A percentile compares a stretch with the other conserved stretches of the same genome.
phyloP scores from a whole-genome alignment of 2,113 vertebrate species.

The Triplophysa tibetana region DNA sequence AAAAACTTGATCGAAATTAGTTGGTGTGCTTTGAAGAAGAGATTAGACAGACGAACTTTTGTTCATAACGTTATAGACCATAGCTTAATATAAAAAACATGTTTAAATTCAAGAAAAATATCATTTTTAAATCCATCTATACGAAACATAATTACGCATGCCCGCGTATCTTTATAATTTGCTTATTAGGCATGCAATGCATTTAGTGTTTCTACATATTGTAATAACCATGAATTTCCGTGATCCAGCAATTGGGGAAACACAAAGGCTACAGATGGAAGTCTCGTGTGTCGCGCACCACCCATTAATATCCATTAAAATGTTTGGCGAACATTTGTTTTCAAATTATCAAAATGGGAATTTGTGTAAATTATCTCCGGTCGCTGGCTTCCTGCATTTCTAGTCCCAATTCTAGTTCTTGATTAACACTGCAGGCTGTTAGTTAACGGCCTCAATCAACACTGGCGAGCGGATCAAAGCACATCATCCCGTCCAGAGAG shows the following conservation, averaged over 20 bases:
- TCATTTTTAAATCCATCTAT: too few relatives aligned
- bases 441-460: conserved; percentile 48
- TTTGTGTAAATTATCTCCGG: conserved; percentile 42
- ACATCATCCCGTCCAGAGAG: conserved; percentile 50
- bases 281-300: conserved; percentile 4
- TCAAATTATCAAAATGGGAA: conserved; percentile 41
- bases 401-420: conserved; percentile 39
- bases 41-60: not conserved
- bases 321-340: conserved; percentile 47
- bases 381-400: conserved; percentile 53
- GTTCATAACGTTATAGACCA: too few relatives aligned
- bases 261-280: not conserved
- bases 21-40: not conserved
- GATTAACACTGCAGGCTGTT: conserved; percentile 52
- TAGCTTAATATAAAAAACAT: too few relatives aligned
- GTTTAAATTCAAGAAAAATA: too few relatives aligned
- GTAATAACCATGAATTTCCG: too few relatives aligned
- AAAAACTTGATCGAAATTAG: not conserved
- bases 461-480: conserved; percentile 64
- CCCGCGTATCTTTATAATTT: too few relatives aligned
- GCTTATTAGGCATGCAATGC: not conserved
- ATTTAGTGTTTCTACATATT: too few relatives aligned
- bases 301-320: conserved; percentile 41
- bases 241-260: not conserved
- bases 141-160: not conserved